A percentile compares a stretch with the other conserved stretches of the same genome.
phyloP scores from a whole-genome alignment of 35 echinoderm and acorn worm genomes.

The Heliocidaris erythrogramma region DNA sequence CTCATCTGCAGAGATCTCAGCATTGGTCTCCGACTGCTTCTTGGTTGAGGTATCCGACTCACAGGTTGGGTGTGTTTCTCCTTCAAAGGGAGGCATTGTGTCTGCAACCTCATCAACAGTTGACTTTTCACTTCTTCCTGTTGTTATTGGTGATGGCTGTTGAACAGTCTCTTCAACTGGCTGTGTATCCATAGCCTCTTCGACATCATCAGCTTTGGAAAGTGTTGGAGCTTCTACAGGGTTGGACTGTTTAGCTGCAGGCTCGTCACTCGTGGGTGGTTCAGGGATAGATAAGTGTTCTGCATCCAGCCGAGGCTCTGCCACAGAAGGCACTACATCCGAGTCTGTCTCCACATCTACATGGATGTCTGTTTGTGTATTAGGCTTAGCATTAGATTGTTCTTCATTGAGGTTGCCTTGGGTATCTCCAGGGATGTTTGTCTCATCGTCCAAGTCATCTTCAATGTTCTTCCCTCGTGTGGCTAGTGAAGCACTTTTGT shows the following conservation, averaged over 20 bases:
- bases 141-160: background rate
- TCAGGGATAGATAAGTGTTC: background rate
- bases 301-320: background rate
- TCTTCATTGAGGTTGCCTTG: background rate
- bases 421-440: background rate
- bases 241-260: background rate
- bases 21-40: background rate
- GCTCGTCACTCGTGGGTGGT: background rate
- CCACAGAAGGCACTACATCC: background rate
- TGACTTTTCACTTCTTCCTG: background rate
- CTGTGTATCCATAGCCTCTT: conserved; percentile 1
- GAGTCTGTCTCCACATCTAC: conserved; percentile 33
- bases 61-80: background rate
- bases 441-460: background rate
- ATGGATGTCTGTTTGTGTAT: conserved; percentile 33
- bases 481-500: background rate
- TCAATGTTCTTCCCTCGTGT: background rate
- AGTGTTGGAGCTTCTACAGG: background rate
- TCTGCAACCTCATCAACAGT: background rate
- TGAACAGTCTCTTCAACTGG: background rate
- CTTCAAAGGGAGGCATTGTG: background rate
- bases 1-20: background rate
- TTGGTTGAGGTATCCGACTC: background rate
- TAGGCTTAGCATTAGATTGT: background rate
- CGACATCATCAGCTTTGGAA: background rate